Conservation (phyloP, 2,113 vertebrate species). For the Stomatorhinus ivindoensis region DNA sequence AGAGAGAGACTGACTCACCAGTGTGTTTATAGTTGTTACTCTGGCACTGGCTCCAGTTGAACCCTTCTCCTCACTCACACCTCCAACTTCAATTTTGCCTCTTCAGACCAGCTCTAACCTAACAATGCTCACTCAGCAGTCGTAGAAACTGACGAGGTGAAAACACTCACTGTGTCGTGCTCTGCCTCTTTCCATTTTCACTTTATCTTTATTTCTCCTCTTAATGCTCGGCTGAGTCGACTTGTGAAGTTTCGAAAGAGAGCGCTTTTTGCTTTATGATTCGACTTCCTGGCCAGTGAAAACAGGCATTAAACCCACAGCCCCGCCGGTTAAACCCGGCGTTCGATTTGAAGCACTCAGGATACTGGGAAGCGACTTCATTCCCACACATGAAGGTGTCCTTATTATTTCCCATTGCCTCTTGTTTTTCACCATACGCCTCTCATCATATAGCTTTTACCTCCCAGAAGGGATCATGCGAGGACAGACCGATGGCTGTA, state of each 20-base stretch:
- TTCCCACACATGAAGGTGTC: conserved; percentile 7
- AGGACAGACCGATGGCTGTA: conserved; percentile 35
- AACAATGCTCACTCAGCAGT: not conserved
- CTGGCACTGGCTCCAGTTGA: not conserved
- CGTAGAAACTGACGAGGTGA: not conserved
- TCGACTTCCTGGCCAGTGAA: conserved; percentile 22
- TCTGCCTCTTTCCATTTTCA: conserved; percentile 13
- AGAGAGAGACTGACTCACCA: not conserved
- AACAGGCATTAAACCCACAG: conserved; percentile 14
- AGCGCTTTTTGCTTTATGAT: conserved; percentile 24
- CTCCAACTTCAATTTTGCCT: not conserved
- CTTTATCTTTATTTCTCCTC: conserved; percentile 22
- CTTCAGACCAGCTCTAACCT: not conserved
- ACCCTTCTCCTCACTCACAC: not conserved
- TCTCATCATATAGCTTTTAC: conserved; percentile 44
- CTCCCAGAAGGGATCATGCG: conserved; percentile 40
- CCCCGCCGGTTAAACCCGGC: not conserved
- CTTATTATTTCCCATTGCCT: not conserved
- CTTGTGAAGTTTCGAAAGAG: conserved; percentile 24
- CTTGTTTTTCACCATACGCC: not conserved
- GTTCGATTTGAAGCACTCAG: not conserved
- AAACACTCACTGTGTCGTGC: not conserved
- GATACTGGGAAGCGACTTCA: not conserved
- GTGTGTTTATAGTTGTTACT: not conserved
- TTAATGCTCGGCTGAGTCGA: conserved; percentile 19